Evolutionary conservation across 2,797 vertebrate species (phyloP).

Genomic region (Peromyscus aztecus): DNA sequence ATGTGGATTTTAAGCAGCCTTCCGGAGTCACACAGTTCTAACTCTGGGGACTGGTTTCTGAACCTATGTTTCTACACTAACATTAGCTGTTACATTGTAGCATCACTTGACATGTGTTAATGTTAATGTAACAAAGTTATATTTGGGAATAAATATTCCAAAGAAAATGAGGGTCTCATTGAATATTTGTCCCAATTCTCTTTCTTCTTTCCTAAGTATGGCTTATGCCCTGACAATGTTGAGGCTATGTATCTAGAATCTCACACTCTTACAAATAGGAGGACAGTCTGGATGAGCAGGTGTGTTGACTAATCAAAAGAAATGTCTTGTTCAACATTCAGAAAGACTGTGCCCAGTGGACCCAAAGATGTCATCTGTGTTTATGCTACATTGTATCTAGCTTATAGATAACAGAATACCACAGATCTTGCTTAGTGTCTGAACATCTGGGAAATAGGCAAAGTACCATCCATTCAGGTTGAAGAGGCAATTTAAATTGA

Average conservation of each 20-base stretch:
- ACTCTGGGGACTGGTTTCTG: not conserved
- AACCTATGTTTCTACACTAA: not conserved
- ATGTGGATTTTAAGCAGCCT: not conserved
- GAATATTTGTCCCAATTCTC: not conserved
- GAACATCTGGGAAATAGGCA: too few relatives aligned
- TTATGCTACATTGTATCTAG: not conserved
- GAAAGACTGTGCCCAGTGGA: not conserved
- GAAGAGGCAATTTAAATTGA: too few relatives aligned
- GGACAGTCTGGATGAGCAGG: not conserved
- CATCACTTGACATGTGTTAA: constrained; percentile 3
- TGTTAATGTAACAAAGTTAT: not conserved
- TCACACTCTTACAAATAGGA: not conserved
- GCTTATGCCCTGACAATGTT: not conserved
- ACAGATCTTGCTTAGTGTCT: too few relatives aligned
- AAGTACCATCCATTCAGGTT: too few relatives aligned
- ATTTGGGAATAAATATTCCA: not conserved
- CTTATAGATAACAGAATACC: not conserved
- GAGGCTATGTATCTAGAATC: not conserved
- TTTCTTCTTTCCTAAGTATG: not conserved
- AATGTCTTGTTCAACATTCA: constrained; percentile 7
- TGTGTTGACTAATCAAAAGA: constrained; percentile 47
- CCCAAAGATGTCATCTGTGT: not conserved
- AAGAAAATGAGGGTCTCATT: not conserved
- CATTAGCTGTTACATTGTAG: not conserved
- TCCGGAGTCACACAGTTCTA: not conserved